Base-by-base conservation (phyloP, 2,113 vertebrate species). In the Perccottus glenii region DNA sequence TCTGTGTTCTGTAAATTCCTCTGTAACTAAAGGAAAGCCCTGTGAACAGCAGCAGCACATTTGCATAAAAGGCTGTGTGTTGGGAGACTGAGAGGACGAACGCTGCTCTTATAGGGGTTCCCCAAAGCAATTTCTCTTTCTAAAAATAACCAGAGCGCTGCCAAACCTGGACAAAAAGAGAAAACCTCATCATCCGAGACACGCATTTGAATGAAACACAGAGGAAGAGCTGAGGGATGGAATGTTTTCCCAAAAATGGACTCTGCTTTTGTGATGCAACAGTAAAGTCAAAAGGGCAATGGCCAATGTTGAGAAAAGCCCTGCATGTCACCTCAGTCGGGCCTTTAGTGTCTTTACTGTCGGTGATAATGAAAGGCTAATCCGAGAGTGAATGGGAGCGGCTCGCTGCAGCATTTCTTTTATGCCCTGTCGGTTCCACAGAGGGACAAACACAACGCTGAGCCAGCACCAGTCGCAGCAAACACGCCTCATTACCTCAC, bases 351-450 rank as follows among this genome's bases (percentile, higher is more conserved):
- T 11, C 58, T 58, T 43, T 15, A 43, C 56, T 35, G 80, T 67
- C 65, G 64, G 70, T 68, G 70, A 64, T 50, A 58, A 75, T 76
- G 63, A 84, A 80, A 27, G 46, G 72, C 88, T 93, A 94, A 95
- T 94, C 93, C 91, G 0, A 0, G 60, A 1, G 67, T 90, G 88
- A 93, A 93, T 81, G 89, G 90, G 89, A 92, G 90, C 88, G 86
- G 83, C 90, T 86, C 83, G 70, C 62, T 67, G 32, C 83, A 91
- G 90, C 89, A 91, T 44, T 84, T 90, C 86, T 90, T 90, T 90
- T 90, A 87, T 92, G 84, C 89, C 86, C 85, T 81, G 84, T 70
- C 65, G 81, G 87, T 87, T 82, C 85, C 76, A 75, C 62, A 47
- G 74, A 64, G 73, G 80, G 88, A 90, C 74, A 82, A 91, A 67